Conservation (phyloP, 2,113 vertebrate genomes). For the Anhinga rufa region DNA sequence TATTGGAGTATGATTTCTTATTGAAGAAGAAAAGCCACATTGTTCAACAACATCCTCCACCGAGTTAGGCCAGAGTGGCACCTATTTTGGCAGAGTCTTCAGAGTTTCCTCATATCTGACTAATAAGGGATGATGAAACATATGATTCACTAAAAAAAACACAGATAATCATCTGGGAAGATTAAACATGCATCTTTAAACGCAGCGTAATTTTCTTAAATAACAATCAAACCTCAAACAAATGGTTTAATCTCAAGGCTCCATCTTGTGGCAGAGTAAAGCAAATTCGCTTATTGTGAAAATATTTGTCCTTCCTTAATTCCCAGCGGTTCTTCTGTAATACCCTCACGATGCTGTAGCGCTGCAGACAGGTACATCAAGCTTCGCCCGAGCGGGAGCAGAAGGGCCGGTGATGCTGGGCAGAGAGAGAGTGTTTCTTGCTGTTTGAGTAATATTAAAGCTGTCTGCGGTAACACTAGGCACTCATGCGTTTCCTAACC, state of each 20-base stretch:
- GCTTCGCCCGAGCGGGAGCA: not conserved
- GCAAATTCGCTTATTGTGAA: not conserved
- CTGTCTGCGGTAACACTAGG: too few relatives aligned
- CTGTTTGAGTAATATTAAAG: too few relatives aligned
- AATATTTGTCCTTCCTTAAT: not conserved
- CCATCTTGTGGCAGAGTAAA: slow-evolving; percentile 50
- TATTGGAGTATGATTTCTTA: not conserved
- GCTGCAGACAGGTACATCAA: too few relatives aligned
- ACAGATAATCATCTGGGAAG: not conserved
- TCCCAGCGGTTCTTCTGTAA: not conserved
- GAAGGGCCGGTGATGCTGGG: not conserved
- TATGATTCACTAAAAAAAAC: not conserved
- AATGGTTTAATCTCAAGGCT: slow-evolving; percentile 33
- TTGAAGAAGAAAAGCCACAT: not conserved
- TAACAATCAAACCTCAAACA: too few relatives aligned
- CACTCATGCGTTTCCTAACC: not conserved
- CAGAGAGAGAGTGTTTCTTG: not conserved
- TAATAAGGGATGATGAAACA: not conserved
- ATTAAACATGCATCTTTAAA: not conserved
- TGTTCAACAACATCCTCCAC: not conserved
- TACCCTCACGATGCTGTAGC: accelerated
- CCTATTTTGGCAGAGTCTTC: not conserved
- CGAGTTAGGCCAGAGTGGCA: not conserved
- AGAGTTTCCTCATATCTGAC: not conserved
- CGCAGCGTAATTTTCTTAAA: not conserved